Conservation (phyloP, 1,140 invertebrate species). For the Caenorhabditis remanei region DNA sequence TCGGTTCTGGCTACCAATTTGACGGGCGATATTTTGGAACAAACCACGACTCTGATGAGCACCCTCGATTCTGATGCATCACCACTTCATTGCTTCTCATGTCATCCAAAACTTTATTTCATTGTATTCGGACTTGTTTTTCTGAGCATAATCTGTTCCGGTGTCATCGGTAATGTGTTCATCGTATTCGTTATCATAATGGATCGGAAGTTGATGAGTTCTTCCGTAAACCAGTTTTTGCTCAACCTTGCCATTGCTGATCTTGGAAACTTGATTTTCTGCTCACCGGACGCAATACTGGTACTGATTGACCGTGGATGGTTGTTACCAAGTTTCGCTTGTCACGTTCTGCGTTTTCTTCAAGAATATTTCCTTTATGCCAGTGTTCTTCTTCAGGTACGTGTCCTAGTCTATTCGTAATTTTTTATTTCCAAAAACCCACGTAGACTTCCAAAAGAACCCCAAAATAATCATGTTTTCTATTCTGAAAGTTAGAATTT, state of each 20-base stretch:
- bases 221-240: constrained; percentile 66
- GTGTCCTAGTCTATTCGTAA: background rate
- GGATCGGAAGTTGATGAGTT: constrained; percentile 62
- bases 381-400: constrained; percentile 67
- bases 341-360: constrained; percentile 66
- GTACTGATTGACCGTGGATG: constrained; percentile 66
- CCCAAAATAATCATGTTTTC: background rate
- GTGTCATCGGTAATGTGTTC: constrained; percentile 61
- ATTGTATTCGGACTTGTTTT: constrained; percentile 56
- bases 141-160: constrained; percentile 55
- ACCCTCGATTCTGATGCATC: background rate
- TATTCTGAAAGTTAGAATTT: background rate
- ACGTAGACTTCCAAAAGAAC: background rate
- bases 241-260: constrained; percentile 68
- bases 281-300: constrained; percentile 63
- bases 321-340: constrained; percentile 62
- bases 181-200: constrained; percentile 62
- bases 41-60: constrained; percentile 9
- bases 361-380: constrained; percentile 69
- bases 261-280: constrained; percentile 67
- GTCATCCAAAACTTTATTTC: constrained; percentile 3
- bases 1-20: background rate
- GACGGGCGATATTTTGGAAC: background rate
- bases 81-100: constrained; percentile 35
- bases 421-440: background rate